These are phyloP conservation scores for Dasypus novemcinctus DNA, from an alignment of 2,113 vertebrate species.

Conservation along the genomic window DNA sequence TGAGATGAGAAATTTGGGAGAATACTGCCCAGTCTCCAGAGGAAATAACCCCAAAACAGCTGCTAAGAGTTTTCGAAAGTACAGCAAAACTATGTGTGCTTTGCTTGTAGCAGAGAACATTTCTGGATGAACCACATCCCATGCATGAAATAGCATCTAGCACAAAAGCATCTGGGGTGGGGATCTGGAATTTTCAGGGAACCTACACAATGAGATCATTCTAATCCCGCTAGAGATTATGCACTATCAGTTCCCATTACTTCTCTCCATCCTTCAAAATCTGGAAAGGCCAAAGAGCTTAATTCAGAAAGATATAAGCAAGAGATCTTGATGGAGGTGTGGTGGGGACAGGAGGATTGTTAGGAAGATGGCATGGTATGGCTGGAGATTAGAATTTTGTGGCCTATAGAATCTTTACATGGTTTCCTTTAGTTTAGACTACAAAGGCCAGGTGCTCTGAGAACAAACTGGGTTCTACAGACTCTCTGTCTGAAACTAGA, in stretches of 20 bases:
- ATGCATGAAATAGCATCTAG: neutral
- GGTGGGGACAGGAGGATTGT: neutral
- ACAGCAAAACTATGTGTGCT: neutral
- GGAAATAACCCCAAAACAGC: neutral
- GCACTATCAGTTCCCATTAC: neutral
- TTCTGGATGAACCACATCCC: neutral
- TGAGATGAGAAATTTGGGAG: neutral
- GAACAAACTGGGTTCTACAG: neutral
- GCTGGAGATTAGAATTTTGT: neutral
- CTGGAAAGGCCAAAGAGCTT: neutral
- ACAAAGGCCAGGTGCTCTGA: neutral
- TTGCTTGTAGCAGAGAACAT: neutral
- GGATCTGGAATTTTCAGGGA: neutral
- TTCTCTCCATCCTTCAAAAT: neutral
- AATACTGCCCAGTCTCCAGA: neutral
- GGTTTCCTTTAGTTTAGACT: neutral
- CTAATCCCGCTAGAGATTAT: neutral
- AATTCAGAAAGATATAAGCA: neutral
- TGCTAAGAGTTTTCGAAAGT: neutral
- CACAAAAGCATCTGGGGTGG: neutral
- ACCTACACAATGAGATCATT: neutral
- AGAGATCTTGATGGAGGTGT: neutral
- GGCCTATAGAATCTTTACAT: neutral
- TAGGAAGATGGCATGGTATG: neutral
- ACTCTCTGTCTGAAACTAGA: neutral